Evolutionary conservation across 2,888 invertebrate species (phyloP).

Genomic region (Amiota minor): DNA sequence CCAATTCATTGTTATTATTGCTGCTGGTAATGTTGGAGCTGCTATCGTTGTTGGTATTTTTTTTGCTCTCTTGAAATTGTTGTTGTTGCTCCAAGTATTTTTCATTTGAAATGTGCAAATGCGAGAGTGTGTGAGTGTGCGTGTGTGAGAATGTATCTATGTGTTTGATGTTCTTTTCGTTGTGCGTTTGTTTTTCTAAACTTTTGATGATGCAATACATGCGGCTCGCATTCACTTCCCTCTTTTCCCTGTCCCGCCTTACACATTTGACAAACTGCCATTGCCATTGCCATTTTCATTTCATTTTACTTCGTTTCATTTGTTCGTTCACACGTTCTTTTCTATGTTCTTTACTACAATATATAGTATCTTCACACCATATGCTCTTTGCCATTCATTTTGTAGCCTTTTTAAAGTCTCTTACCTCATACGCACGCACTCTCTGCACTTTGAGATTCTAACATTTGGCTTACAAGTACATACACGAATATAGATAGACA

Average conservation of each 20-base stretch:
- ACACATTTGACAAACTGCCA: conserved; percentile 1
- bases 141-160: not conserved
- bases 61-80: not conserved
- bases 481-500: not conserved
- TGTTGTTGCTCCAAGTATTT: not conserved
- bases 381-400: conserved; percentile 20
- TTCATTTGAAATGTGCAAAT: conserved; percentile 23
- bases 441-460: conserved; percentile 57
- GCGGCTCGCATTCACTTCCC: conserved; percentile 49
- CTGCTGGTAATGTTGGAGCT: conserved; percentile 3
- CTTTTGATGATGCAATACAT: conserved; percentile 66
- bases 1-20: conserved; percentile 1
- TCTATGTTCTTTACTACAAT: not conserved
- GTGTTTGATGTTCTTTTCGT: not conserved
- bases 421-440: conserved; percentile 52
- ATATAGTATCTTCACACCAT: conserved; percentile 15
- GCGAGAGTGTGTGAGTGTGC: conserved; percentile 3
- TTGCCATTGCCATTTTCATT: conserved; percentile 12
- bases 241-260: not conserved
- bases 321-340: not conserved
- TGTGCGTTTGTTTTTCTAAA: conserved; percentile 58
- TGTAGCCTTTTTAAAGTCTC: not conserved
- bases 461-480: not conserved
- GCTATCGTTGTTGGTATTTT: conserved; percentile 7
- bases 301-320: conserved; percentile 2